Conservation (phyloP, 2,888 invertebrate species). For the Nemurella pictetii region DNA sequence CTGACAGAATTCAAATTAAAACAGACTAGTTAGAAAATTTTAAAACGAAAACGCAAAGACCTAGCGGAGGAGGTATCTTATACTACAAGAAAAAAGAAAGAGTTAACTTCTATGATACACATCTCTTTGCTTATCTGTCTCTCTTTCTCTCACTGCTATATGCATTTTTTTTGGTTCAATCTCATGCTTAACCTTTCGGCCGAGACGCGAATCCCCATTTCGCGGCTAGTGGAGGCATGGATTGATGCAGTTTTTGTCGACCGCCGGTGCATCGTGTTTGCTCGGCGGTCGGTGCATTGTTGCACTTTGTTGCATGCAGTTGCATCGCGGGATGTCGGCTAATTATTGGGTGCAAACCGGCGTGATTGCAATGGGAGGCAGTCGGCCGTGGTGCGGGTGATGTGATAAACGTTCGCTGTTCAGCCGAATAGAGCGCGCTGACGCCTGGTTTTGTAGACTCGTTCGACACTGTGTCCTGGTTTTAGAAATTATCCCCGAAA, state of each 20-base stretch:
- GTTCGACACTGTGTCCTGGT: not conserved
- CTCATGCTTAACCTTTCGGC: not conserved
- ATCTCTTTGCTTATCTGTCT: not conserved
- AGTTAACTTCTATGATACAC: not conserved
- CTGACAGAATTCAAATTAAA: conserved; percentile 30
- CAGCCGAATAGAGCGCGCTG: too few relatives aligned
- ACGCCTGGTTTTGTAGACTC: not conserved
- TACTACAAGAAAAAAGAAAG: not conserved
- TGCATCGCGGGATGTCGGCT: not conserved
- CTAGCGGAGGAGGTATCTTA: not conserved
- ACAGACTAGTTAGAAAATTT: conserved; percentile 26
- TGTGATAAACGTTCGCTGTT: too few relatives aligned
- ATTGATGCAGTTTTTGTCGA: not conserved
- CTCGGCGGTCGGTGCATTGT: not conserved
- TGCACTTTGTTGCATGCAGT: not conserved
- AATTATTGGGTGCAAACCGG: too few relatives aligned
- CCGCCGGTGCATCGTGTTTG: too few relatives aligned
- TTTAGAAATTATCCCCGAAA: too few relatives aligned
- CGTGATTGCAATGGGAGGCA: too few relatives aligned
- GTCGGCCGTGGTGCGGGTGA: too few relatives aligned
- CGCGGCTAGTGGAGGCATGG: not conserved
- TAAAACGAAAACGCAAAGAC: conserved; percentile 22
- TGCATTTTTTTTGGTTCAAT: not conserved
- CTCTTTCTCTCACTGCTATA: not conserved
- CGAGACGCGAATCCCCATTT: not conserved